Evolutionary conservation across 1,140 invertebrate genomes (phyloP), one percentile per base, ranked within the genome.

Genomic region (Diprion similis): DNA sequence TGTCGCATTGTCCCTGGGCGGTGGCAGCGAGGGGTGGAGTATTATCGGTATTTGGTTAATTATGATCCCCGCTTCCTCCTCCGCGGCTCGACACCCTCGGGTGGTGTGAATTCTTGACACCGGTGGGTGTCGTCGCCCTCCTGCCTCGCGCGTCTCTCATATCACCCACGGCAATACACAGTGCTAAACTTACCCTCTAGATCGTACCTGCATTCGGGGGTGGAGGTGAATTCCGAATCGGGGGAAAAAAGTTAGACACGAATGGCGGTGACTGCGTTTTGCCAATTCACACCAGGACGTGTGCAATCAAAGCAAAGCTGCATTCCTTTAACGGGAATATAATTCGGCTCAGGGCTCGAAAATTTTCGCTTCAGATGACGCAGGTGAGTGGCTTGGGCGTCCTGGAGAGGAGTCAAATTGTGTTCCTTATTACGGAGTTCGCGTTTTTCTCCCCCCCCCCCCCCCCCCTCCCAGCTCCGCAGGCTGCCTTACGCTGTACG

Each of bases 21-120:
- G n/a, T 8, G 18, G 37, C 19, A 8, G 11, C 8, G 51, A 17
- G 51, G n/a, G 51, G 46, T 7, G 18, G 69, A 37, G 37, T 48
- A 70, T 46, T 70, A 70, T 70, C 46, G 69, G 69, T 70, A 70
- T 70, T 70, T 48, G 69, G 69, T 70, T 70, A 70, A 70, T 70
- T 70, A 70, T 70, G 19, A 70, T 70, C 69, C 69, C 46, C 69
- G 13, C 13, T 24, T 15, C 19, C 67, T 24, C 67, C 51, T 15
- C 51, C 51, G 9, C 51, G 51, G 11, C 8, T 17, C 51, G 51
- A 59, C 51, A 59, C 51, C 51, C 51, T 59, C 51, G 6, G 51
- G 51, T 59, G n/a, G 69, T 18, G 46, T 70, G 69, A 70, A 70
- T 70, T 70, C 69, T 70, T 70, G 69, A 70, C 69, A 46, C 69